Base-by-base conservation (phyloP, 2,797 vertebrate genomes). In the Lithobates sylvaticus region DNA sequence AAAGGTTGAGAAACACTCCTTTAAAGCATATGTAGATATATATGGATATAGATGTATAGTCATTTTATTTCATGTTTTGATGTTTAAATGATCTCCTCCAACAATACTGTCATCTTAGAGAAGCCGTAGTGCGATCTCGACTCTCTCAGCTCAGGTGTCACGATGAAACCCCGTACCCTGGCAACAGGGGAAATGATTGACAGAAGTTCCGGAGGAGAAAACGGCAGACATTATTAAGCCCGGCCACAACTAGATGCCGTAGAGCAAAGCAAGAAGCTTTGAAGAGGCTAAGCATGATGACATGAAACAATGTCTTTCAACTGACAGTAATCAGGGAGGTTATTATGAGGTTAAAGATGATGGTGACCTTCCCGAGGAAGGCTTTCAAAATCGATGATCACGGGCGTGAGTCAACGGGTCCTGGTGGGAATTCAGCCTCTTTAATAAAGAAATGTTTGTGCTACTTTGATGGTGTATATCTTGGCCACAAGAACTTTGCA, bases 241-340 rank as follows among this genome's bases (percentile, higher is more conserved):
- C 36, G 23, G 39, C 44, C 36, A 23, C 34, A 36, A 44, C 70
- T 72, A 72, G 34, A 72, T n/a, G 70, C 39, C 5, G 12, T 72
- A 23, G 36, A 42, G 23, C 21, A 26, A 26, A 65, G 1, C 23
- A 39, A 13, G 39, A 12, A 73, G 36, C 71, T 73, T 42, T 44
- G 36, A 73, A 13, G 36, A 73, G 71, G 71, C 71, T 44, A 73
- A 73, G 36, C 27, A 32, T 36, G 75, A 32, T 77, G 50, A 77
- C 42, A 26, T 54, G 47, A 27, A 76, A 32, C 47, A 77, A 73
- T 44, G 71, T 54, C 50, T 58, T 76, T 76, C 50, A 29, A 50
- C 74, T 76, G 15, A 76, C 26, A 76, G 74, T 76, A 58, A 76
- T 73, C 39, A 26, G 71, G 23, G 23, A 44, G 71, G 71, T 72